A percentile compares a stretch with the other conserved stretches of the same genome.
Evolutionary conservation across 2,797 vertebrate genomes (phyloP).

Genomic region (Clarias platycephalus): DNA sequence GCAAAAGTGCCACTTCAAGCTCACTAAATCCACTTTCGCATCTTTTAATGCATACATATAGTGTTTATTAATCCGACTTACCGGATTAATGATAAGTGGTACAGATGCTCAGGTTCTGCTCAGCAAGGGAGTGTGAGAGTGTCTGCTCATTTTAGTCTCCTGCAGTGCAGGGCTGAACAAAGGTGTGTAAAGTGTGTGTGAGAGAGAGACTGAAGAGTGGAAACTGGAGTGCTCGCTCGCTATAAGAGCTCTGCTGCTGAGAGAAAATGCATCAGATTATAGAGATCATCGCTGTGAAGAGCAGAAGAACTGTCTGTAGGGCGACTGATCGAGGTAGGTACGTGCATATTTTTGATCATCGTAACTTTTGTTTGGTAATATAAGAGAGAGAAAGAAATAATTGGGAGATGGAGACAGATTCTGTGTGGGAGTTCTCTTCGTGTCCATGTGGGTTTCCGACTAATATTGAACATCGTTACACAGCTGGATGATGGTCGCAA

Average conservation of each 20-base stretch:
- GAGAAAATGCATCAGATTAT: too few relatives aligned
- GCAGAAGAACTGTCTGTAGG: background rate
- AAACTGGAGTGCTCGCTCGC: background rate
- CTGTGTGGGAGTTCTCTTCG: background rate
- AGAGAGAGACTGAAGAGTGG: background rate
- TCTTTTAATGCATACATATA: background rate
- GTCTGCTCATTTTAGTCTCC: background rate
- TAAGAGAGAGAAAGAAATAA: background rate
- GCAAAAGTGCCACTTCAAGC: background rate
- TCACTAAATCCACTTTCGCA: background rate
- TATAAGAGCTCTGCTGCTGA: slow-evolving; percentile 17
- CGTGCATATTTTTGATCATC: background rate
- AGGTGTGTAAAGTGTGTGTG: background rate
- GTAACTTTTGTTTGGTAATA: background rate
- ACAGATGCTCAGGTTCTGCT: background rate
- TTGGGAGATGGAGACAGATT: background rate
- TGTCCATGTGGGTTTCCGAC: background rate
- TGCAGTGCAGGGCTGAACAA: background rate
- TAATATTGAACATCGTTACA: too few relatives aligned
- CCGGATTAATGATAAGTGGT: slow-evolving; percentile 20
- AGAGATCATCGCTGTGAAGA: background rate
- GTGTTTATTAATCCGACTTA: background rate
- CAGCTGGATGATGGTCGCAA: too few relatives aligned
- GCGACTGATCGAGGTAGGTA: background rate
- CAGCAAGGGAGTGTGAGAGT: slow-evolving; percentile 4